These are phyloP conservation scores for Drosophila kohkoa DNA, from an alignment of 1,140 invertebrate genomes.

Conservation along the genomic window DNA sequence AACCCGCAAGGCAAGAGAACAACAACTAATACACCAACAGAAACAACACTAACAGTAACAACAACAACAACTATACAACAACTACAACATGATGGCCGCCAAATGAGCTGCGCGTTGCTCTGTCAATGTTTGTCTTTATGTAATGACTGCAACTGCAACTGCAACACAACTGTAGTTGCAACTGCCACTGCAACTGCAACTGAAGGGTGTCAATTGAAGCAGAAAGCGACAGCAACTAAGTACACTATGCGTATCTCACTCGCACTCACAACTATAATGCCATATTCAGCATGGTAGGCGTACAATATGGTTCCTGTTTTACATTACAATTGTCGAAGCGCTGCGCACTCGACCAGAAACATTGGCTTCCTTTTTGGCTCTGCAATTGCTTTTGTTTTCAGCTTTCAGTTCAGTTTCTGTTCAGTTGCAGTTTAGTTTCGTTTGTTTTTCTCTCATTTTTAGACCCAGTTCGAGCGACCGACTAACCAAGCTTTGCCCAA, in stretches of 20 bases:
- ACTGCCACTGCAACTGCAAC: slow-evolving; percentile 36
- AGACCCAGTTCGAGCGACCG: slow-evolving; percentile 75
- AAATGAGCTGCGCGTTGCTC: slow-evolving; percentile 37
- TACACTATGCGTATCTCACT: slow-evolving; percentile 29
- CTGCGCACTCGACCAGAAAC: slow-evolving; percentile 70
- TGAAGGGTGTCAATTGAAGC: slow-evolving; percentile 78
- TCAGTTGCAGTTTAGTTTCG: background rate
- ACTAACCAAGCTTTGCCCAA: slow-evolving; percentile 62
- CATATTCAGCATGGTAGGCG: background rate
- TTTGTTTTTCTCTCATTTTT: slow-evolving; percentile 30
- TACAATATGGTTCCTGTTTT: slow-evolving; percentile 78
- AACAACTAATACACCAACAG: background rate
- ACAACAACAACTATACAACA: background rate
- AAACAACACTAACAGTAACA: too few relatives aligned
- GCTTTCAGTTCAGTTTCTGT: slow-evolving; percentile 8
- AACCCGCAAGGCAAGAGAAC: slow-evolving; percentile 28
- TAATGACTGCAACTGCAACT: slow-evolving; percentile 58
- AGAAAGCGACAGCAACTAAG: slow-evolving; percentile 60
- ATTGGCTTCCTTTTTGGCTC: slow-evolving; percentile 72
- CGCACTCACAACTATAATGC: background rate
- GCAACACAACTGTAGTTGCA: slow-evolving; percentile 33
- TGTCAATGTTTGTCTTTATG: slow-evolving; percentile 70
- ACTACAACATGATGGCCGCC: slow-evolving; percentile 33
- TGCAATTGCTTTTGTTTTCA: slow-evolving; percentile 43
- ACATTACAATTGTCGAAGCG: slow-evolving; percentile 65